phyloP scores from a whole-genome alignment of 2,888 invertebrate species.

The Tineola bisselliella region DNA sequence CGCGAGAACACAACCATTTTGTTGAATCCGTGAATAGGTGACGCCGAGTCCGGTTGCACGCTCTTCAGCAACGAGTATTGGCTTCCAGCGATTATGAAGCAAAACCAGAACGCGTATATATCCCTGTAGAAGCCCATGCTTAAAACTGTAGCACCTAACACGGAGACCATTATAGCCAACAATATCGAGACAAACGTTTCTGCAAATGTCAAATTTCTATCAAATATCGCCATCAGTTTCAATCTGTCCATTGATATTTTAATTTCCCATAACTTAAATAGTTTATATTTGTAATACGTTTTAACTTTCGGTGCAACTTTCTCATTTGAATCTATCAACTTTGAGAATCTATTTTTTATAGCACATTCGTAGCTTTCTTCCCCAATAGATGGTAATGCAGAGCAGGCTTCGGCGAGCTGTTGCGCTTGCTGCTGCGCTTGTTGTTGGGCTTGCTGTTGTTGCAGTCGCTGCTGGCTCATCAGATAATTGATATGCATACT shows the following conservation, averaged over 20 bases:
- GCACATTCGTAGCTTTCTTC: conserved; percentile 67
- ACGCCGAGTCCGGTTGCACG: conserved; percentile 98
- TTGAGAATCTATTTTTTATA: conserved; percentile 62
- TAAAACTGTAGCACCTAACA: conserved; percentile 84
- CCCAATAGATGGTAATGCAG: conserved; percentile 62
- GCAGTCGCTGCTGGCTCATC: conserved; percentile 49
- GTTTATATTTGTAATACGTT: conserved; percentile 79
- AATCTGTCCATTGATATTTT: conserved; percentile 94
- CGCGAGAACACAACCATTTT: conserved; percentile 92
- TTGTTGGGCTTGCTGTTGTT: conserved; percentile 31
- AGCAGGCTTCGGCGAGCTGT: conserved; percentile 38
- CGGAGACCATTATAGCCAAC: conserved; percentile 85
- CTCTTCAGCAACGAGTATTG: conserved; percentile 97
- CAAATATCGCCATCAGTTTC: conserved; percentile 90
- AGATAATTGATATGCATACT: conserved; percentile 62
- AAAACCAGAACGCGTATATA: conserved; percentile 92
- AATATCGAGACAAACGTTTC: conserved; percentile 85
- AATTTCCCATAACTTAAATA: conserved; percentile 71
- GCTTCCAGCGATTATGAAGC: conserved; percentile 97
- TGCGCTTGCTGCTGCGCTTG: conserved; percentile 31
- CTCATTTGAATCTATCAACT: conserved; percentile 65
- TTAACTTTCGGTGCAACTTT: conserved; percentile 64
- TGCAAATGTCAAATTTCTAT: conserved; percentile 85
- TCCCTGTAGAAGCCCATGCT: conserved; percentile 90
- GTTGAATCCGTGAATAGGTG: conserved; percentile 98